These are phyloP conservation scores for Simalia tracyae DNA, from an alignment of 2,797 vertebrate genomes.

Conservation along the genomic window DNA sequence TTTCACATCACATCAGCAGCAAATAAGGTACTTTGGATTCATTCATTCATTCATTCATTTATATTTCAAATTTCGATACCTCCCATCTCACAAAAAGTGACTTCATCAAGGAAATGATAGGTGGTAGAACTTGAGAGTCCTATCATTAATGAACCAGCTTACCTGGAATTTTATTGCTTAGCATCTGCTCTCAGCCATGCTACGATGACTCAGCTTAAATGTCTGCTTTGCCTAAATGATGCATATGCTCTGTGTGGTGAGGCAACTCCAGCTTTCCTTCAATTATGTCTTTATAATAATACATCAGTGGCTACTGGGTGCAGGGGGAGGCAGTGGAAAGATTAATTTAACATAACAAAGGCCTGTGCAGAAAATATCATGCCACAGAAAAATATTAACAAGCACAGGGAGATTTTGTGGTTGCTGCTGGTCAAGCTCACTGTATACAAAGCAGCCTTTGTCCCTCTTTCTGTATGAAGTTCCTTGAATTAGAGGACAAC, in stretches of 20 bases:
- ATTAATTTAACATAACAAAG: conserved; percentile 54
- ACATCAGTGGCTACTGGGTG: conserved; percentile 60
- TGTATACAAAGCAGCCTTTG: conserved; percentile 17
- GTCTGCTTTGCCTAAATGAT: conserved; percentile 69
- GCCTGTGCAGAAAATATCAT: conserved; percentile 51
- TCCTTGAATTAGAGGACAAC: conserved; percentile 21
- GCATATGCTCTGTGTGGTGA: conserved; percentile 60
- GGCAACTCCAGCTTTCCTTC: conserved; percentile 60
- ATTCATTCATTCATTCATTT: neutral
- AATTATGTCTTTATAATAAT: conserved; percentile 57
- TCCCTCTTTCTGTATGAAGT: conserved; percentile 35
- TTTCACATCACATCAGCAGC: neutral
- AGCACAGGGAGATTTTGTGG: conserved; percentile 6
- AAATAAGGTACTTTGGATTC: neutral
- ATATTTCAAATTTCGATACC: too few species aligned
- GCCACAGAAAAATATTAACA: conserved; percentile 37
- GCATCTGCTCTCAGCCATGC: conserved; percentile 54
- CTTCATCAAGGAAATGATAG: neutral
- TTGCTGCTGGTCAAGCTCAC: conserved; percentile 16
- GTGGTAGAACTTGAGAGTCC: conserved; percentile 8
- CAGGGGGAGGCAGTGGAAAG: conserved; percentile 45
- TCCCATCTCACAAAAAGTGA: too few species aligned
- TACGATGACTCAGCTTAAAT: conserved; percentile 68
- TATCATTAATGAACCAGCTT: conserved; percentile 64
- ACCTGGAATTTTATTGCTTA: conserved; percentile 66